Evolutionary conservation across 2,113 vertebrate genomes (phyloP), one percentile per base, ranked within the genome.

Genomic region (Bubo scandiacus): DNA sequence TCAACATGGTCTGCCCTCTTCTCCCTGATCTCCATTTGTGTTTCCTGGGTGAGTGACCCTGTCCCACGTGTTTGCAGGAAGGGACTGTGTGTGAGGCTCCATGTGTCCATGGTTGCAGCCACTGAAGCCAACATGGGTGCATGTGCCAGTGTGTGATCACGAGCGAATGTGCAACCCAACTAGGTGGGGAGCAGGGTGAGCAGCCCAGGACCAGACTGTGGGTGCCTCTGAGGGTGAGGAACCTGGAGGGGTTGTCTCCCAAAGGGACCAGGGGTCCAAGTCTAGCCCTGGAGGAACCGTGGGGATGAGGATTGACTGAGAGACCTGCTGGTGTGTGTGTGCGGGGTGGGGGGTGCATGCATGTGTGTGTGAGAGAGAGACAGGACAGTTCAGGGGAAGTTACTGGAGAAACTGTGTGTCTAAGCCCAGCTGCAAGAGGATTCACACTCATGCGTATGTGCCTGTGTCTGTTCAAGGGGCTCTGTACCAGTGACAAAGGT

Each of bases 211-310:
- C 12, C 1, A 4, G 32, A 8, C 26, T 71, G 67, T 10, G 13
- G 20, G 22, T 71, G 18, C 15, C 13, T 84, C 29, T 78, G 59
- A 59, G 15, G 8, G 10, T 57, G 38, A 59, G 5, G 6, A 3
- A 40, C 5, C 9, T 0, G 0, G 3, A 26, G 6, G 3, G 2
- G 3, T 7, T 63, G 27, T 23, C 11, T 89, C 21, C 17, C 5
- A 7, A 87, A 65, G 6, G 12, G 4, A 42, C 3, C 6, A 55
- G 29, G 17, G 3, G 3, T 34, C 6, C 15, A 70, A 40, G 12
- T 10, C 12, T 30, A 4, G 6, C 2, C 4, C 51, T 42, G 51
- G 36, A 61, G 6, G 5, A 12, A 66, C 40, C 2, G 3, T 36
- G 40, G 26, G 2, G 13, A 17, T 9, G 13, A 12, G 43, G 0